Percentiles rank a stretch among this genome's conserved stretches.
phyloP scores from a whole-genome alignment of 2,113 vertebrate genomes.

The Tragelaphus scriptus region DNA sequence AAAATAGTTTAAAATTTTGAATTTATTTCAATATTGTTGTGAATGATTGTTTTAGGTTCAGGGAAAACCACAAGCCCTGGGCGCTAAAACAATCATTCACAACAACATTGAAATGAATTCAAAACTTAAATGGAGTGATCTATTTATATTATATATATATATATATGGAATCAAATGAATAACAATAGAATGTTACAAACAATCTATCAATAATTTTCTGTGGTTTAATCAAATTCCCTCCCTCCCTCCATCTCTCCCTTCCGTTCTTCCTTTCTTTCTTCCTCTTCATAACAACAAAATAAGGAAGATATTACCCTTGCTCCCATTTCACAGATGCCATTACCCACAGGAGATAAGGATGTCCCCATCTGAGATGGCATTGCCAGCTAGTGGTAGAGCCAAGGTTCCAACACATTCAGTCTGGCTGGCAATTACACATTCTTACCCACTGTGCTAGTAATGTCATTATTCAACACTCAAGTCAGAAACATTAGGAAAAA shows the following conservation, averaged over 20 bases:
- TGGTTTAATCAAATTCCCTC: neutral
- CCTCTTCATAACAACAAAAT: neutral
- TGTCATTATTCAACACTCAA: neutral
- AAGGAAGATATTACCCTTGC: neutral
- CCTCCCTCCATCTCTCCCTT: neutral
- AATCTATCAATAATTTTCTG: neutral
- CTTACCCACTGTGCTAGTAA: neutral
- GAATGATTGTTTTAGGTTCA: neutral
- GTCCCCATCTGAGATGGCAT: neutral
- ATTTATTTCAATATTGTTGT: neutral
- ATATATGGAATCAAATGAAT: neutral
- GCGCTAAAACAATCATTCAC: neutral
- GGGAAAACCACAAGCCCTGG: neutral
- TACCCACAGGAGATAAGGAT: neutral
- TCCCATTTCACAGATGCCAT: neutral
- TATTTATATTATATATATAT: neutral
- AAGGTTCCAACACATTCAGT: neutral
- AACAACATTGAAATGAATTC: neutral
- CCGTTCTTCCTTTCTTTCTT: neutral
- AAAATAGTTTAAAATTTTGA: neutral
- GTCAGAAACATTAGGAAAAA: neutral
- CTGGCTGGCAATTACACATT: neutral
- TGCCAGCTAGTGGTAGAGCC: neutral
- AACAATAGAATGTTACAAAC: neutral
- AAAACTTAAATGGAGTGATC: neutral